Base-by-base conservation (phyloP, 2,797 vertebrate species). In the Muraenolepis orangiensis region DNA sequence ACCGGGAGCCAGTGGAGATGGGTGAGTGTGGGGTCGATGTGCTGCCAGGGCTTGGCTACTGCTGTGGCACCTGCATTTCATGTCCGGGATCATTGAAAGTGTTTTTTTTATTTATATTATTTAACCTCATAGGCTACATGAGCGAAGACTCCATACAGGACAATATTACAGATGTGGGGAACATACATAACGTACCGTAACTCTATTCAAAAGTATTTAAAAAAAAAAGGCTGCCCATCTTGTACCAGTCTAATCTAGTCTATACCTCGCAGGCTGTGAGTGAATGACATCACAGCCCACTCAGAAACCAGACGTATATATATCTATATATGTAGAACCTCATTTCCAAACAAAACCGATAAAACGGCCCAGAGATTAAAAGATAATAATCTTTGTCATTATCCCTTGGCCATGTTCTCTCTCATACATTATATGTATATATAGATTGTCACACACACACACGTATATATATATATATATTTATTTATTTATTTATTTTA, bases 391-490 rank as follows among this genome's bases (percentile, higher is more conserved):
- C 20, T 23, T 57, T 57, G 40, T 1, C 51, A 57, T 57, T 23
- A 57, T 57, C 51, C 51, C 51, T 57, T 57, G n/a, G 51, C n/a
- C 6, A 5, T n/a, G 51, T 57, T 57, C 8, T 57, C 16, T 51
- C 5, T 57, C 23, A 4, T n/a, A n/a, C n/a, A n/a, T 13, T 34
- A 18, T 46, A 12, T 71, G 16, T 40, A 70, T 70, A n/a, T 42
- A 42, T 40, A 38, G 10, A 40, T 36, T 36, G 0, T 57, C 18
- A 61, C 16, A 16, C 26, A 79, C 66, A 51, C 14, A 31, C 18
- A 72, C 32, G 42, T 42, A 71, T 28, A 71, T 28, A 71, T 28
- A 71, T 42, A 71, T 42, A 71, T 34, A 4, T 6, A 70, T 40
- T 40, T 40, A 38, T 40, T 40, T 34, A 71, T 40, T 40, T 34